Percentiles rank a stretch among this genome's conserved stretches.
Conservation (phyloP, 2,113 vertebrate genomes). For the Salvator merianae region DNA sequence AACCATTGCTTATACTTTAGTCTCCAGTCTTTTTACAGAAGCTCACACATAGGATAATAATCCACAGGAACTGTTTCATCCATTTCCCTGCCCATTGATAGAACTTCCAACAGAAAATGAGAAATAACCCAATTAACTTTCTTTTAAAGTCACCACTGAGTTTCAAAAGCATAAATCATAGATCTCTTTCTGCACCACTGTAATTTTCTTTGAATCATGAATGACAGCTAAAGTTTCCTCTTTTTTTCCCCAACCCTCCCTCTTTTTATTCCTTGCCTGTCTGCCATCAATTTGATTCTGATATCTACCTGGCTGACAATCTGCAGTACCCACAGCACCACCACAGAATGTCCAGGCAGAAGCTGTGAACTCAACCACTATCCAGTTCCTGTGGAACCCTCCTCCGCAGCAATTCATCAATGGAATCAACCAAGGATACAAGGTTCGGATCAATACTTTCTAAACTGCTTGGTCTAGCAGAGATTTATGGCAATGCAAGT, state of each 20-base stretch:
- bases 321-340: conserved; percentile 91
- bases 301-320: background rate
- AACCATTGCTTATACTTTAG: conserved; percentile 24
- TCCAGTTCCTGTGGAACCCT: conserved; percentile 91
- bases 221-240: conserved; percentile 13
- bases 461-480: accelerated
- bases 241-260: conserved; percentile 21
- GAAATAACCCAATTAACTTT: conserved; percentile 47
- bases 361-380: conserved; percentile 89
- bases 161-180: conserved; percentile 26
- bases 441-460: conserved; percentile 70
- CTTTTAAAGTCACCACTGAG: conserved; percentile 21
- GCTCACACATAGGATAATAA: conserved; percentile 28
- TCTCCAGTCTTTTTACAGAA: conserved; percentile 32
- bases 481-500: background rate
- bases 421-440: conserved; percentile 97
- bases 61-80: conserved; percentile 29
- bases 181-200: background rate
- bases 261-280: background rate
- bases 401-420: conserved; percentile 97
- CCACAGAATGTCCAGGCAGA: conserved; percentile 87
- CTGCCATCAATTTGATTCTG: accelerated
- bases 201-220: background rate
- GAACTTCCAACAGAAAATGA: conserved; percentile 47
- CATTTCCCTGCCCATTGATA: conserved; percentile 23